Evolutionary conservation across 2,888 invertebrate genomes (phyloP), one percentile per base, ranked within the genome.

Genomic region (Ceratothoa steindachneri): DNA sequence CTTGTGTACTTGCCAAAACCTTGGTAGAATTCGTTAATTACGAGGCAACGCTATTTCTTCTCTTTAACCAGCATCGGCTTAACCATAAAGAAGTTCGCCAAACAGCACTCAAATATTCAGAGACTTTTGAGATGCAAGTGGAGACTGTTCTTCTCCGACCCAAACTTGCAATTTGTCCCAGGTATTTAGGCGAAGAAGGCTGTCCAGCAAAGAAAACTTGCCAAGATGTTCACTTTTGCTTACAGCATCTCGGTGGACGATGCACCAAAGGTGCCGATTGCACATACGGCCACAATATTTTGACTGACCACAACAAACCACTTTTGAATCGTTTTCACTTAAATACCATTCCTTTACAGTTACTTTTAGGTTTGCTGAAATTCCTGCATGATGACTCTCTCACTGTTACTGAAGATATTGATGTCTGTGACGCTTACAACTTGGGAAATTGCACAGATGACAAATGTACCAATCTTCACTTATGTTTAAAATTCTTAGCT

Each of bases 301-400:
- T 12, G n/a, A 72, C 75, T 30, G 67, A 75, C 4, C 75, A 75
- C 66, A 75, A 75, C 53, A 75, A 69, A 30, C 15, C 12, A 1
- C 24, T 72, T 29, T 55, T 75, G n/a, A 31, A 22, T n/a, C n/a
- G 7, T 7, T 75, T 65, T 53, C 66, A 31, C 9, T 24, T 75
- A 28, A 69, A 66, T 9, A 41, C 41, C 29, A 41, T 75, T 51
- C 31, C 31, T n/a, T 15, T 24, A 31, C 22, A 30, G 4, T 22
- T 29, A 7, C 24, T 75, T 7, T 55, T 24, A 9, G 60, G 22
- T 22, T 55, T 75, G 2, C 22, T 75, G 24, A 30, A 41, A n/a
- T 7, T 27, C 9, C 22, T 64, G 15, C 52, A 24, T 7, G 22
- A 30, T 15, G 15, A n/a, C n/a, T 28, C 19, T 30, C 15, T 15